phyloP scores from a whole-genome alignment of 2,797 vertebrate species.

The Aythya fuligula region DNA sequence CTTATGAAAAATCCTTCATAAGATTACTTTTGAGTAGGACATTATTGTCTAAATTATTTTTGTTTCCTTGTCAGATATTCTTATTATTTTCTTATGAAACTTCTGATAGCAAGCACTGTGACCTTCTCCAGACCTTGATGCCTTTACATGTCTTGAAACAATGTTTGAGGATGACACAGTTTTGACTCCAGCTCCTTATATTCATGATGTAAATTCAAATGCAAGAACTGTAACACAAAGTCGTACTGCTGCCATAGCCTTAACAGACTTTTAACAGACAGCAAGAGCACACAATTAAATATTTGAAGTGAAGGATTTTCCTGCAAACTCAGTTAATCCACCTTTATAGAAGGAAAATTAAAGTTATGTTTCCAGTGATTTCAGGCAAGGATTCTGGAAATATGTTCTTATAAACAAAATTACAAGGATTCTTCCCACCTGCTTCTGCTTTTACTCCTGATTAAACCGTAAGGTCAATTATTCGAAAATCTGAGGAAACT shows the following conservation, averaged over 20 bases:
- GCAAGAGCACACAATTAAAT: neutral
- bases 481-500: slow-evolving; percentile 23
- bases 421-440: slow-evolving; percentile 42
- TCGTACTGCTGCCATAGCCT: neutral
- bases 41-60: neutral
- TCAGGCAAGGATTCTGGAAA: slow-evolving; percentile 28
- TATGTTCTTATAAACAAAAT: slow-evolving; percentile 53
- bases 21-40: neutral
- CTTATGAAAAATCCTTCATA: neutral
- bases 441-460: neutral
- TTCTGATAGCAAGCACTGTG: neutral
- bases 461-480: slow-evolving; percentile 24
- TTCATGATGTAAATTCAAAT: neutral
- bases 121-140: neutral
- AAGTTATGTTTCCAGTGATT: slow-evolving; percentile 52
- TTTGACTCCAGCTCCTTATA: neutral
- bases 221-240: neutral
- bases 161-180: neutral
- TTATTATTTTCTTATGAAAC: neutral
- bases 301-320: slow-evolving; percentile 23
- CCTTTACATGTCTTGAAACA: neutral
- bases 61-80: neutral
- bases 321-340: neutral
- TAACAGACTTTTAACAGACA: neutral
- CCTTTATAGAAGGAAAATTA: slow-evolving; percentile 37